Evolutionary conservation across 2,888 invertebrate genomes (phyloP).

Genomic region (Eustalomyia histrio): DNA sequence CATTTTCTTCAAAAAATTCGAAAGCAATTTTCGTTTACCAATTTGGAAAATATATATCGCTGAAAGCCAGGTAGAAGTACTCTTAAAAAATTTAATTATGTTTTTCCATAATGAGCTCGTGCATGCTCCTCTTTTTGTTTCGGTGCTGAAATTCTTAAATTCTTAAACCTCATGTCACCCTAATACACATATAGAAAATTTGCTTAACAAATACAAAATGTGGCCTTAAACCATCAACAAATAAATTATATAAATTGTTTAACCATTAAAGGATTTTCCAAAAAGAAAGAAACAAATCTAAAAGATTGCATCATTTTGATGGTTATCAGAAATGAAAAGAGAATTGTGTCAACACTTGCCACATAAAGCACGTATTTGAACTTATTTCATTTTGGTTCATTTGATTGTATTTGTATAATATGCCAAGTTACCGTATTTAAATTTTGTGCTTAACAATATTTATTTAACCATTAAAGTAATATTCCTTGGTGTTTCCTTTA

Average conservation of each 20-base stretch:
- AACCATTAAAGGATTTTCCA: slow-evolving; percentile 52
- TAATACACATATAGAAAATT: too few relatives aligned
- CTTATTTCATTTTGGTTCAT: background rate
- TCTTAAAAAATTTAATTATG: too few relatives aligned
- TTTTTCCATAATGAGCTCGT: too few relatives aligned
- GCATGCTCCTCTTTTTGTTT: too few relatives aligned
- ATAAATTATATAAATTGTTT: slow-evolving; percentile 39
- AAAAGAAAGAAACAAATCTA: background rate
- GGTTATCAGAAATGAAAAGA: background rate
- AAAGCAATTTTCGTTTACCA: too few relatives aligned
- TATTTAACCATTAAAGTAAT: slow-evolving; percentile 34
- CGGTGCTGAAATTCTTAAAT: too few relatives aligned
- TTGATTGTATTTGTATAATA: too few relatives aligned
- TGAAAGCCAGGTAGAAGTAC: too few relatives aligned
- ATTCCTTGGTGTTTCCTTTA: background rate
- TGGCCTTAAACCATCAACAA: slow-evolving; percentile 21
- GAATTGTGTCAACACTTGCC: background rate
- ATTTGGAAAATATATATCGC: too few relatives aligned
- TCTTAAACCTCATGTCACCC: too few relatives aligned
- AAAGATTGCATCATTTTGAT: slow-evolving; percentile 16
- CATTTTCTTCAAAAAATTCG: too few relatives aligned
- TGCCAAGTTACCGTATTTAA: slow-evolving; percentile 29
- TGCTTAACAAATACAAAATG: too few relatives aligned
- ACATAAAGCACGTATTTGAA: slow-evolving; percentile 19
- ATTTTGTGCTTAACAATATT: slow-evolving; percentile 39